Evolutionary conservation across 2,888 invertebrate genomes (phyloP), one percentile per base, ranked within the genome.

Genomic region (Ornithoptera priamus): DNA sequence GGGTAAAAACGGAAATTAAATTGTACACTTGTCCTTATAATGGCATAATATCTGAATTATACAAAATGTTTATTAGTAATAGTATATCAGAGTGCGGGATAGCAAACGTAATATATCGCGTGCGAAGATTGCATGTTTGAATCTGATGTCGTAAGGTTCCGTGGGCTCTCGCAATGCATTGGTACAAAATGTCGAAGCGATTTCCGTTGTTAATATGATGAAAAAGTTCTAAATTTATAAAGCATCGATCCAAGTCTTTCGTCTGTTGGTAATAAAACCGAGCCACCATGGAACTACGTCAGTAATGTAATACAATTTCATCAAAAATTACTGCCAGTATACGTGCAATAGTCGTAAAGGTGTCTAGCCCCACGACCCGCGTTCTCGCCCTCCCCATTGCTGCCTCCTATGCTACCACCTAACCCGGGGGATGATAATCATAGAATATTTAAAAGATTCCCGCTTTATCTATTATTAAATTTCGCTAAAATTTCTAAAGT

Each of bases 341-440:
- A 86, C 86, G 84, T 85, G 86, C 81, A 77, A 75, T 76, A 74
- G 77, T 85, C 86, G 82, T 87, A 85, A 87, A 87, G 84, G 85
- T 85, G 80, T 81, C 81, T 79, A 73, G 77, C 82, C 39, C 39
- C 39, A 7, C 39, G 39, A 10, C 7, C 39, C 39, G 8, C 39
- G 39, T 10, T 39, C 6, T 39, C 39, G 10, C 39, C 10, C 39
- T 10, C 10, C 1, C 10, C 39, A 1, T 39, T 39, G 10, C 39
- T 39, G 8, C 39, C 39, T 39, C 39, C 39, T 39, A 39, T 69
- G 62, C 65, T 70, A 69, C 67, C 64, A 74, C 72, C 76, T 74
- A 67, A 72, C 70, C 68, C 50, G 71, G 42, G 62, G 68, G 71
- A 71, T 57, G 71, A 72, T 66, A 18, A 76, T 78, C 75, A 72